These are phyloP conservation scores for Microcebus lehilahytsara DNA, from an alignment of 2,113 vertebrate genomes.

Conservation along the genomic window DNA sequence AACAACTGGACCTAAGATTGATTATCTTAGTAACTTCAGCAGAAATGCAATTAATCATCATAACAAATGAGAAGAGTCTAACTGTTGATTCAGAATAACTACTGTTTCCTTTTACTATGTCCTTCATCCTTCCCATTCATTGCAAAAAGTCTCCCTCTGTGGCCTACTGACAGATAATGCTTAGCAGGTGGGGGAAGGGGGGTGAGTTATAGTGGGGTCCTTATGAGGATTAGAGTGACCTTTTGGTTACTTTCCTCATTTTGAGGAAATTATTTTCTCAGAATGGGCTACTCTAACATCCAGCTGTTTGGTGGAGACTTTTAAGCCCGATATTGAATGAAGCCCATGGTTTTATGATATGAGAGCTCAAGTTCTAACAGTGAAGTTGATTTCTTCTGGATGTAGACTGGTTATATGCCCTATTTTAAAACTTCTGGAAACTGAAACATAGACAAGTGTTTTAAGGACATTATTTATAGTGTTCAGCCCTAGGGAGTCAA, in stretches of 20 bases:
- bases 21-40: background rate
- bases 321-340: background rate
- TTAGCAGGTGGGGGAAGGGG: background rate
- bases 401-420: background rate
- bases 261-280: background rate
- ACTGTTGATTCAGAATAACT: conserved; percentile 7
- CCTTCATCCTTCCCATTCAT: background rate
- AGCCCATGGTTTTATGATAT: background rate
- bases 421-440: background rate
- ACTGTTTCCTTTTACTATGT: background rate
- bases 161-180: background rate
- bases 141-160: background rate
- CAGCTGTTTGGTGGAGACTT: background rate
- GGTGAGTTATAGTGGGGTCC: background rate
- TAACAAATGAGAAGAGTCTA: background rate
- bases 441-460: background rate
- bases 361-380: background rate
- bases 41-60: conserved; percentile 11
- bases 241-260: background rate
- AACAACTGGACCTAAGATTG: background rate
- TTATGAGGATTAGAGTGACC: background rate
- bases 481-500: background rate
- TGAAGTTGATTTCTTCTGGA: background rate
- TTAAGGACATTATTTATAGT: background rate
- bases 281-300: background rate